Percentiles rank a stretch among this genome's conserved stretches.
These are phyloP conservation scores for Alligator sinensis DNA, from an alignment of 2,113 vertebrate species.

Conservation along the genomic window DNA sequence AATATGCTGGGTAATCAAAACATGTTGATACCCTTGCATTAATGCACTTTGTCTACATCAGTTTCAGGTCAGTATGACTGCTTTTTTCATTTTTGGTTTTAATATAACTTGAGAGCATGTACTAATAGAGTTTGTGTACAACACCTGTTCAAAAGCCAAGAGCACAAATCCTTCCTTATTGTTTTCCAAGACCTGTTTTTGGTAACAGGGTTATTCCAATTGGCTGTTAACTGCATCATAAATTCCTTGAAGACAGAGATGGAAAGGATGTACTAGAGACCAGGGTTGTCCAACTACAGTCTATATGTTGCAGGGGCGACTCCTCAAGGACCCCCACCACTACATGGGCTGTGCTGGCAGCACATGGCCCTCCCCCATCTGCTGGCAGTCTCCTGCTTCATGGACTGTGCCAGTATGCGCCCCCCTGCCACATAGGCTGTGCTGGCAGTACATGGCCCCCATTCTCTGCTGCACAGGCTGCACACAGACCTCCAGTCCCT, in stretches of 20 bases:
- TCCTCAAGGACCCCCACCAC: too few relatives aligned
- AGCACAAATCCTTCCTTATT: background rate
- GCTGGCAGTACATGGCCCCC: too few relatives aligned
- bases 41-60: background rate
- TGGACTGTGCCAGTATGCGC: too few relatives aligned
- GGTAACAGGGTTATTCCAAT: background rate
- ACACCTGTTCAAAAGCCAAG: background rate
- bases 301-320: too few relatives aligned
- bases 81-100: background rate
- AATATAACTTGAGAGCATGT: background rate
- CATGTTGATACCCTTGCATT: background rate
- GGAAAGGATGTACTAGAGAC: background rate
- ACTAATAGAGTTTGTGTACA: background rate
- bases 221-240: background rate
- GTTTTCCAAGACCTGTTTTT: background rate
- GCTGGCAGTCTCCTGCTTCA: too few relatives aligned
- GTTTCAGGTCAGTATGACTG: background rate
- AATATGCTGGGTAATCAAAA: background rate
- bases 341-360: too few relatives aligned
- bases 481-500: too few relatives aligned
- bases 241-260: background rate
- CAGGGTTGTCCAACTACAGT: too few relatives aligned
- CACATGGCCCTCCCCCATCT: too few relatives aligned
- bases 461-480: too few relatives aligned
- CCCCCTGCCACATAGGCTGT: too few relatives aligned